Conservation (phyloP, 1,140 invertebrate species). For the Carposina sasakii region DNA sequence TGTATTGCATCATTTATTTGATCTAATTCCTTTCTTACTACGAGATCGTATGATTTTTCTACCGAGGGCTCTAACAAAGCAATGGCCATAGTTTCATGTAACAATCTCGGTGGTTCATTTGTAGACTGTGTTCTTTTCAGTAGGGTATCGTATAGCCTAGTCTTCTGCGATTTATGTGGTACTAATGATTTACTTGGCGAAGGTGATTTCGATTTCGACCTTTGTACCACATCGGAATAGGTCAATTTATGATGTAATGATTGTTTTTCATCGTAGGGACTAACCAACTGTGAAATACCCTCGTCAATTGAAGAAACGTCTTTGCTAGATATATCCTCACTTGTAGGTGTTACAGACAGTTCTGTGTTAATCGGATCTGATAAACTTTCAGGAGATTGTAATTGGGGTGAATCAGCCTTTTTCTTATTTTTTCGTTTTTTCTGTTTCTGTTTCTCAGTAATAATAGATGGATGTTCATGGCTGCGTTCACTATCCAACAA, state of each 20-base stretch:
- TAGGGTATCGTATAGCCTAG: conserved; percentile 44
- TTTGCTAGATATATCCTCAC: conserved; percentile 58
- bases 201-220: conserved; percentile 68
- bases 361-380: conserved; percentile 71
- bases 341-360: conserved; percentile 58
- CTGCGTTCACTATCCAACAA: conserved; percentile 57
- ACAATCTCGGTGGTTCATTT: conserved; percentile 36
- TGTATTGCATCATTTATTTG: conserved; percentile 77
- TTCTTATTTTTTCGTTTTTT: conserved; percentile 63
- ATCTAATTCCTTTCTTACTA: conserved; percentile 75
- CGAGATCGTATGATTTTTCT: conserved; percentile 60
- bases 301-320: conserved; percentile 65
- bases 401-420: conserved; percentile 43
- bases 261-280: conserved; percentile 27
- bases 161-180: conserved; percentile 44
- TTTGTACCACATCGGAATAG: conserved; percentile 68
- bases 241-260: conserved; percentile 43
- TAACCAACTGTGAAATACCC: conserved; percentile 57
- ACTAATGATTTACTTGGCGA: conserved; percentile 48
- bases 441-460: conserved; percentile 54
- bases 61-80: conserved; percentile 62
- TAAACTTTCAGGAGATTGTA: conserved; percentile 59
- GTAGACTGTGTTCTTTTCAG: conserved; percentile 56
- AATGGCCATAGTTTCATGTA: conserved; percentile 48
- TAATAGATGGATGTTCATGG: conserved; percentile 35